A percentile compares a stretch with the other conserved stretches of the same genome.
Conservation (phyloP, 1,140 invertebrate species). For the Belonocnema kinseyi region DNA sequence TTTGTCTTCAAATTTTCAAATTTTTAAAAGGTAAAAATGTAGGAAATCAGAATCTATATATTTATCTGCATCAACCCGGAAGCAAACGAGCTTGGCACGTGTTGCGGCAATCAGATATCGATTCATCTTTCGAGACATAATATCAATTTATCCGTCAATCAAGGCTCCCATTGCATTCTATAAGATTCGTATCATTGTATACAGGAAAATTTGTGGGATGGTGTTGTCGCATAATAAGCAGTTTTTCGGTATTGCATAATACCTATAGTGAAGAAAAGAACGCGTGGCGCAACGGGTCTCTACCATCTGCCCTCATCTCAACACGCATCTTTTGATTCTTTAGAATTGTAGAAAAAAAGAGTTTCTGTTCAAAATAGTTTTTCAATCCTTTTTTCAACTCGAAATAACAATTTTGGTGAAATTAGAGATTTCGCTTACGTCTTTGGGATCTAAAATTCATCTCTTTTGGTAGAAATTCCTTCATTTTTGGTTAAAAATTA, state of each 20-base stretch:
- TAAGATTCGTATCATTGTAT: slow-evolving; percentile 34
- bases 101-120: slow-evolving; percentile 56
- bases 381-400: neutral
- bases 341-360: neutral
- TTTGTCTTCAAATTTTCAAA: neutral
- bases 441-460: too few species aligned
- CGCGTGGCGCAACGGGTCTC: slow-evolving; percentile 42
- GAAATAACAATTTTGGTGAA: neutral
- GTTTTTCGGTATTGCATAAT: slow-evolving; percentile 50
- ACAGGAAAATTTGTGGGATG: slow-evolving; percentile 34
- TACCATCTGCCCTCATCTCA: slow-evolving; percentile 1
- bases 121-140: slow-evolving; percentile 61
- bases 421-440: too few species aligned
- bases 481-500: too few species aligned
- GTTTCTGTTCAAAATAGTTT: neutral
- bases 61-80: slow-evolving; percentile 42
- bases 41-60: neutral
- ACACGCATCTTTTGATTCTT: neutral
- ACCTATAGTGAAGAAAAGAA: slow-evolving; percentile 7
- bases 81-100: slow-evolving; percentile 46
- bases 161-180: slow-evolving; percentile 51
- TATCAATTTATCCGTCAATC: slow-evolving; percentile 61
- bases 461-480: too few species aligned
- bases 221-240: slow-evolving; percentile 46
- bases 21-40: neutral